A percentile compares a stretch with the other conserved stretches of the same genome.
phyloP scores from a whole-genome alignment of 2,888 invertebrate species.

The Brenthis ino region DNA sequence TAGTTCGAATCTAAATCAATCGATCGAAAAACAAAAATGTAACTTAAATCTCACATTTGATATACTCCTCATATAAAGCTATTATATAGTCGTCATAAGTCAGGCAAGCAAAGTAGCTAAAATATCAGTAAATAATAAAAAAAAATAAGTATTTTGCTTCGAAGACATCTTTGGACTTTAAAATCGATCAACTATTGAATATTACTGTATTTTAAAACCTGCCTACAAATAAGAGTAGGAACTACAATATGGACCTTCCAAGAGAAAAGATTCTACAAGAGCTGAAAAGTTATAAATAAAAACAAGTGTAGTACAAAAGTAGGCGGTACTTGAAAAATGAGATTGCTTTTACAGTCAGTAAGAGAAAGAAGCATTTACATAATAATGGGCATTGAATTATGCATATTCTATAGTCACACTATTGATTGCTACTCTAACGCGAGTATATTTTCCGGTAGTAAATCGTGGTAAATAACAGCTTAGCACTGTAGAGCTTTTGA shows the following conservation, averaged over 20 bases:
- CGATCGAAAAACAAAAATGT: no score
- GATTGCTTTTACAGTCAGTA: constrained; percentile 49
- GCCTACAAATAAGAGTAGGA: constrained; percentile 13
- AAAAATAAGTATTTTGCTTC: constrained; percentile 8
- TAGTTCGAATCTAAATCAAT: no score
- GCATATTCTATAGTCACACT: constrained; percentile 38
- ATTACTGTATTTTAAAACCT: constrained; percentile 27
- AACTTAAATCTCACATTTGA: no score
- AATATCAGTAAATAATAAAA: background rate
- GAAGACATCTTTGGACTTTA: constrained; percentile 31
- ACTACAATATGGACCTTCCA: constrained; percentile 21
- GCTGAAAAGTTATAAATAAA: constrained; percentile 23
- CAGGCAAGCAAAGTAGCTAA: background rate
- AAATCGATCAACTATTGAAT: constrained; percentile 28
- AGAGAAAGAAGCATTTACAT: constrained; percentile 54
- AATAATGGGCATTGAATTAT: constrained; percentile 64
- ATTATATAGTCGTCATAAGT: no score
- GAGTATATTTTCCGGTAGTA: background rate
- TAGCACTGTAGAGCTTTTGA: no score
- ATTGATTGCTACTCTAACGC: constrained; percentile 1
- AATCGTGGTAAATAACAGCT: no score
- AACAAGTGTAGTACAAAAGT: constrained; percentile 12
- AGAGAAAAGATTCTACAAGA: constrained; percentile 32
- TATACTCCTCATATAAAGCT: no score
- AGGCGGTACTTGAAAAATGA: constrained; percentile 40